Percentiles rank a stretch among this genome's conserved stretches.
Conservation (phyloP, 2,797 vertebrate genomes). For the Syndactyla subalaris region DNA sequence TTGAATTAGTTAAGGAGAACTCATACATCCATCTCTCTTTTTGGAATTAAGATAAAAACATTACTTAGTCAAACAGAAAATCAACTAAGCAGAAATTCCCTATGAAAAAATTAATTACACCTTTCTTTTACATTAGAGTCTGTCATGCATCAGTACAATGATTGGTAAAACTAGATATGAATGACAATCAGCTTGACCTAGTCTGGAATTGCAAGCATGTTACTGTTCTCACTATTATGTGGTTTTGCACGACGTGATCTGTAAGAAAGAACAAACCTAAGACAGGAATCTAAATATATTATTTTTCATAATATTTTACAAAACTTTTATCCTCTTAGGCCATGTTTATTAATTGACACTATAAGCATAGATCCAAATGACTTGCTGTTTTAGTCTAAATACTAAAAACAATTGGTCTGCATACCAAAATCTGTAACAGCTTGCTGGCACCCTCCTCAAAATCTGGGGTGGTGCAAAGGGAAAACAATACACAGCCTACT, state of each 20-base stretch:
- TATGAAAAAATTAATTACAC: not conserved
- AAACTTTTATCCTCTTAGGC: not conserved
- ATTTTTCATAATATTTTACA: not conserved
- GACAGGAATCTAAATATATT: not conserved
- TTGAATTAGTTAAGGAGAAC: not conserved
- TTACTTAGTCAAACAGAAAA: not conserved
- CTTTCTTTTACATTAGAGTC: not conserved
- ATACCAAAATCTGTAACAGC: not conserved
- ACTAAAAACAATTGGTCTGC: not conserved
- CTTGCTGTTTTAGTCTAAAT: not conserved
- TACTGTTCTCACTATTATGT: not conserved
- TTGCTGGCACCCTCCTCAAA: not conserved
- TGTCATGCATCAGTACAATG: not conserved
- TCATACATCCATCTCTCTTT: not conserved
- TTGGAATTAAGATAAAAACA: not conserved
- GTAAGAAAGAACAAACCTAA: not conserved
- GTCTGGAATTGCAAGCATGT: not conserved
- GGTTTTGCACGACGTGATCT: not conserved
- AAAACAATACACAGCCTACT: not conserved
- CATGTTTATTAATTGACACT: not conserved
- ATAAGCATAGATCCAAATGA: not conserved
- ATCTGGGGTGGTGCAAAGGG: not conserved
- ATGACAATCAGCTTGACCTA: not conserved
- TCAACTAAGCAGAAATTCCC: not conserved
- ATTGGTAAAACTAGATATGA: not conserved